phyloP scores from a whole-genome alignment of 1,140 invertebrate species.

The Drosophila guanche region DNA sequence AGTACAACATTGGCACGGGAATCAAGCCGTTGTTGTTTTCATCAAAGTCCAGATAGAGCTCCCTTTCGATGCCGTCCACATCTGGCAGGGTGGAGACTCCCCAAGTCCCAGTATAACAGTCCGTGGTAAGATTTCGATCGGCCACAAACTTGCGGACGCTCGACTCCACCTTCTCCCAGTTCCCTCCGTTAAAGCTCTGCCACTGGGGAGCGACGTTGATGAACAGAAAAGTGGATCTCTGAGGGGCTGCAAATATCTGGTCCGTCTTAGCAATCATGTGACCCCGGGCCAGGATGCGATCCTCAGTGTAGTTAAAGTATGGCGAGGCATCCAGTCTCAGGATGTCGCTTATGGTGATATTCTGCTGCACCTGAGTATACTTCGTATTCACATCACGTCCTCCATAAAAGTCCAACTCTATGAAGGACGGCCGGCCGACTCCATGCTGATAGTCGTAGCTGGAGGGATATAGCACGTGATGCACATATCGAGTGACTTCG shows the following conservation, averaged over 20 bases:
- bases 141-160: constrained; percentile 83
- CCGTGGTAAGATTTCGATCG: constrained; percentile 77
- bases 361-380: constrained; percentile 79
- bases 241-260: constrained; percentile 86
- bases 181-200: constrained; percentile 87
- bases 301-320: constrained; percentile 63
- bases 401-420: constrained; percentile 73
- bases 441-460: constrained; percentile 75
- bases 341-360: constrained; percentile 69
- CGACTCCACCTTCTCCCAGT: constrained; percentile 86
- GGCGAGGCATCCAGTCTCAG: constrained; percentile 73
- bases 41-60: constrained; percentile 85
- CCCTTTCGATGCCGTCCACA: constrained; percentile 77
- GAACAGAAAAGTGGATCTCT: constrained; percentile 87
- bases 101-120: constrained; percentile 86
- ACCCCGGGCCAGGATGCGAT: constrained; percentile 86
- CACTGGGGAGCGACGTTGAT: constrained; percentile 87
- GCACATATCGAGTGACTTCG: constrained; percentile 83
- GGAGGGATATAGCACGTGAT: constrained; percentile 75
- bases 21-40: constrained; percentile 81
- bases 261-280: constrained; percentile 88
- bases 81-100: constrained; percentile 85
- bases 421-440: constrained; percentile 74
- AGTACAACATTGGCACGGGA: constrained; percentile 85
- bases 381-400: constrained; percentile 70